Percentiles rank a stretch among this genome's conserved stretches.
phyloP scores from a whole-genome alignment of 30 jellyfish, hydroid and myxozoan species.

The Aurelia aurita complex sp. Pacific region DNA sequence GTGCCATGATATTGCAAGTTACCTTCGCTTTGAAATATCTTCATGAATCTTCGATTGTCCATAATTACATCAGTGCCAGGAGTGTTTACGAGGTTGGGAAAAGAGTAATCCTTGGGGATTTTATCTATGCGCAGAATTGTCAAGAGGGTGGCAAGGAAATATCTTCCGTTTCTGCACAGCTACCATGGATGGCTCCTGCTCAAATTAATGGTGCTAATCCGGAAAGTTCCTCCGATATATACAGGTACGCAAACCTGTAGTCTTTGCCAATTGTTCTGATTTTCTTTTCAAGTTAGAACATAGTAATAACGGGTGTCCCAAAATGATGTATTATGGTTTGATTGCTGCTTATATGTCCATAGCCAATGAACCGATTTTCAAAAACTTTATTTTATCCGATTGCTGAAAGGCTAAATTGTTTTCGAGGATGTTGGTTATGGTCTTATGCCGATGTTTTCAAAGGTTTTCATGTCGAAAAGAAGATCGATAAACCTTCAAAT shows the following conservation, averaged over 20 bases:
- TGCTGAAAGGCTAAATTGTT: too few species aligned
- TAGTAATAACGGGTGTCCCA: too few species aligned
- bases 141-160: neutral
- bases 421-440: too few species aligned
- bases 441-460: too few species aligned
- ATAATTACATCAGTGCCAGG: conserved; percentile 46
- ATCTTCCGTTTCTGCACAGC: conserved; percentile 28
- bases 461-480: too few species aligned
- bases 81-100: conserved; percentile 18
- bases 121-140: conserved; percentile 38
- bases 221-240: conserved; percentile 39
- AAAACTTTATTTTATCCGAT: too few species aligned
- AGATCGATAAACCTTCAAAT: too few species aligned
- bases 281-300: too few species aligned
- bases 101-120: conserved; percentile 24
- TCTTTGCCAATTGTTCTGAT: too few species aligned
- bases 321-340: too few species aligned
- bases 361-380: too few species aligned
- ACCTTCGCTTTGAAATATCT: conserved; percentile 15
- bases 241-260: conserved; percentile 30
- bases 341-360: too few species aligned
- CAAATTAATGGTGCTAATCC: conserved; percentile 55
- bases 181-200: conserved; percentile 76
- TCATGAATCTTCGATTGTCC: conserved; percentile 27
- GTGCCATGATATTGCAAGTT: conserved; percentile 6